Evolutionary conservation across 2,797 vertebrate species (phyloP).

Genomic region (Notamacropus eugenii): DNA sequence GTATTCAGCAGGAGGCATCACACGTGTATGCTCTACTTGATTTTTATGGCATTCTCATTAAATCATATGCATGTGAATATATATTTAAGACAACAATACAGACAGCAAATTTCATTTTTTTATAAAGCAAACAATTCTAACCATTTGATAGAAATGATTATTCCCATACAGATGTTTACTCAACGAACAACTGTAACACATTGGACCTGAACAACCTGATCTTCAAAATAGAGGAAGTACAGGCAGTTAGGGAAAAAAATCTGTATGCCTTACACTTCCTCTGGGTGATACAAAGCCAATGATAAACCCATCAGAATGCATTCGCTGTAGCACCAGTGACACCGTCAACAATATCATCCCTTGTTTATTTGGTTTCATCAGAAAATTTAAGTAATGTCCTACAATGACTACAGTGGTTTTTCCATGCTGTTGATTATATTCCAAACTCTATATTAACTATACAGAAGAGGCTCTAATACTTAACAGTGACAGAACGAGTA

Average conservation of each 20-base stretch:
- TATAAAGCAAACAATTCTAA: conserved; percentile 32
- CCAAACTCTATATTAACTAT: conserved; percentile 53
- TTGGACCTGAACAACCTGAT: neutral
- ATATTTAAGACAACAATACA: neutral
- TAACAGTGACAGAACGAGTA: conserved; percentile 46
- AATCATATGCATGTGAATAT: neutral
- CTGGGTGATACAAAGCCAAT: neutral
- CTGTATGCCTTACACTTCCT: neutral
- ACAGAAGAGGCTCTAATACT: conserved; percentile 17
- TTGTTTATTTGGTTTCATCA: neutral
- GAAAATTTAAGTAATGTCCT: conserved; percentile 30
- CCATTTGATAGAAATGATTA: conserved; percentile 42
- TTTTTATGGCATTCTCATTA: conserved; percentile 24
- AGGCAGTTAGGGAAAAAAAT: neutral
- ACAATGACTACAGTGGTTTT: conserved; percentile 46
- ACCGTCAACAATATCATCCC: conserved; percentile 12
- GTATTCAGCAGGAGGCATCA: conserved; percentile 34
- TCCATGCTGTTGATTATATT: conserved; percentile 17
- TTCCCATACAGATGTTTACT: conserved; percentile 38
- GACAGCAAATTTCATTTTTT: conserved; percentile 51
- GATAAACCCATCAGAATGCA: neutral
- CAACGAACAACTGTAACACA: neutral
- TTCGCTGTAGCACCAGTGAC: conserved; percentile 53
- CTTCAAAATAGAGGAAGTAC: neutral
- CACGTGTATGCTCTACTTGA: neutral